Base-by-base conservation (phyloP, 2,888 invertebrate species). In the Dolichopus griseipennis region DNA sequence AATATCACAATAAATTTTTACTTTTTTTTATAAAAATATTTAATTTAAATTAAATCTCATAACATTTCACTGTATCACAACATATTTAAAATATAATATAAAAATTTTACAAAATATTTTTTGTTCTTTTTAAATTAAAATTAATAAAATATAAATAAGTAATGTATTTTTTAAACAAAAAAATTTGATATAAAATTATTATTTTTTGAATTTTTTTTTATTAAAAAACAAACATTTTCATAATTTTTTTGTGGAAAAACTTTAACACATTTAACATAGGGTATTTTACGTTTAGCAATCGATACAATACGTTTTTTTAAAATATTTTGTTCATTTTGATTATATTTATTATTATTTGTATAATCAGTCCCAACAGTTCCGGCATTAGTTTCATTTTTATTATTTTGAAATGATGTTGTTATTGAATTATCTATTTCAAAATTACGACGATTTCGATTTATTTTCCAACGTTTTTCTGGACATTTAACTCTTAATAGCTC, bases 221-320 rank as follows among this genome's bases (percentile, higher is more conserved):
- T 52, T 52, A 52, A 52, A 52, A 52, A 52, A 52, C 52, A 52
- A 52, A 18, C 18, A 52, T 52, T 52, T 52, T 52, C n/a, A n/a
- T 9, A 18, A 52, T 6, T 52, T 52, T 52, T 52, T 12, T 52
- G 12, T 52, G 52, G 52, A 52, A 18, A 52, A 52, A 52, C n/a
- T 52, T 52, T 52, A 3, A 52, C 52, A n/a, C 52, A 52, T 52
- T 52, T 52, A 18, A 52, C 15, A 52, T 52, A 52, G 2, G 52
- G 52, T 52, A 2, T 52, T 52, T 52, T 52, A 12, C 52, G 15
- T 12, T 52, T 18, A 52, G 2, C 5, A 27, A 4, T 4, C 27
- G 27, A 27, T 52, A n/a, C 6, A 52, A 15, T 10, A 18, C 18
- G 8, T 52, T 3, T 15, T 52, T n/a, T 18, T 52, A 18, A 12